Evolutionary conservation across 2,797 vertebrate genomes (phyloP), one percentile per base, ranked within the genome.

Genomic region (Botia almorhae): DNA sequence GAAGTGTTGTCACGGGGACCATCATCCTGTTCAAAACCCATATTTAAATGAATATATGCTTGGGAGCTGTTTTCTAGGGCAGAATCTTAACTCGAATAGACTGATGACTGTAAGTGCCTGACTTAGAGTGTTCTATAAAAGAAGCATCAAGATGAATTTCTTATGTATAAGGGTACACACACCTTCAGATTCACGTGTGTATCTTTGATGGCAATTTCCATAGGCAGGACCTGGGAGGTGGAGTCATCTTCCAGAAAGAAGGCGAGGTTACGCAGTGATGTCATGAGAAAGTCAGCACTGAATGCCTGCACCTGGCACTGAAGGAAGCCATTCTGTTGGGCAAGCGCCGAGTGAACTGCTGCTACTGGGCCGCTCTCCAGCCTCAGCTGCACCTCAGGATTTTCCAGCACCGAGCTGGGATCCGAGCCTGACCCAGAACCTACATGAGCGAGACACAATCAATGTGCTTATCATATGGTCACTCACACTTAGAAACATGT

Each of bases 241-340:
- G 94, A 92, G 90, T 97, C 95, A 75, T 98, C 98, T 91, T 98
- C 96, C 87, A 98, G 89, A 91, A 99, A 99, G 89, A 94, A 93
- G 11, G 96, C 93, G 85, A 99, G 95, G 91, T 98, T 99, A 51
- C 91, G 92, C 71, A 99, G 93, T 67, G 97, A 96, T 85, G 97
- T 97, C 51, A 94, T 96, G 85, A 98, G 85, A 87, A 99, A 96
- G 90, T 94, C 95, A 0, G 96, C 93, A n/a, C 87, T 95, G 89
- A 99, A 96, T 55, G 96, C 94, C 64, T 95, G 93, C 75, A 99
- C 92, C 5, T 92, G 94, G 89, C 97, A 97, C 83, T 97, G 96
- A 84, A 99, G 94, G 93, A 97, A 98, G 78, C 97, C 97, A 5
- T 96, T 99, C 90, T 95, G 96, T 81, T 95, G 95, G 29, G 97